Percentiles rank a stretch among this genome's conserved stretches.
These are phyloP conservation scores for Camponotus fellah DNA, from an alignment of 2,888 invertebrate species.

Conservation along the genomic window DNA sequence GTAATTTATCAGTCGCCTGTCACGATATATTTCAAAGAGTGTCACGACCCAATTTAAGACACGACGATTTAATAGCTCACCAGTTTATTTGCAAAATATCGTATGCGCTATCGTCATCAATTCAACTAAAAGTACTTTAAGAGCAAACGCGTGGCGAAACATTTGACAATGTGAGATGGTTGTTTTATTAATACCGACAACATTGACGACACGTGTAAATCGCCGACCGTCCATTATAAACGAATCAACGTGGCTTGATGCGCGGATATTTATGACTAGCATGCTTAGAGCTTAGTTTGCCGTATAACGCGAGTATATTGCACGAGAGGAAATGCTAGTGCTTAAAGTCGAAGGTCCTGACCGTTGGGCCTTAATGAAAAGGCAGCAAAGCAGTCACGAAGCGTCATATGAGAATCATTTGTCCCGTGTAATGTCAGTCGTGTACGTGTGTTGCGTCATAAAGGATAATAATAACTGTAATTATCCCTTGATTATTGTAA, in stretches of 20 bases:
- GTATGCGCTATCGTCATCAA: neutral
- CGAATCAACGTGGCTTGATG: constrained; percentile 43
- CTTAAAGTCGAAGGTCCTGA: constrained; percentile 52
- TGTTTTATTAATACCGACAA: neutral
- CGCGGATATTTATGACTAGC: constrained; percentile 14
- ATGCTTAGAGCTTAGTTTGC: constrained; percentile 19
- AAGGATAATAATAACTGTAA: neutral
- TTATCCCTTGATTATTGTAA: constrained; percentile 9
- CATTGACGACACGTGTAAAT: constrained; percentile 41
- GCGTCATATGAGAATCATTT: constrained; percentile 23
- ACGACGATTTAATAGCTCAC: constrained; percentile 17
- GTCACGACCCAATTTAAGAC: constrained; percentile 37
- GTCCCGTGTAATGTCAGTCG: neutral
- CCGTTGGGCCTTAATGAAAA: constrained; percentile 47
- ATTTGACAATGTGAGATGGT: constrained; percentile 7
- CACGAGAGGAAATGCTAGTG: constrained; percentile 38
- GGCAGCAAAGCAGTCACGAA: constrained; percentile 17
- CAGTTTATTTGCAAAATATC: constrained; percentile 40
- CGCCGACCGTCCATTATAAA: constrained; percentile 37
- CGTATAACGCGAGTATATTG: constrained; percentile 29
- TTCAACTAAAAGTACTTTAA: neutral
- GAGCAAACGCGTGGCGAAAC: constrained; percentile 27
- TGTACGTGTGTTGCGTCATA: neutral
- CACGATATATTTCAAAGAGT: constrained; percentile 2
- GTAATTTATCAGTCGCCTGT: constrained; percentile 28